Conservation (phyloP, 2,888 invertebrate genomes). For the Acholoe squamosa region DNA sequence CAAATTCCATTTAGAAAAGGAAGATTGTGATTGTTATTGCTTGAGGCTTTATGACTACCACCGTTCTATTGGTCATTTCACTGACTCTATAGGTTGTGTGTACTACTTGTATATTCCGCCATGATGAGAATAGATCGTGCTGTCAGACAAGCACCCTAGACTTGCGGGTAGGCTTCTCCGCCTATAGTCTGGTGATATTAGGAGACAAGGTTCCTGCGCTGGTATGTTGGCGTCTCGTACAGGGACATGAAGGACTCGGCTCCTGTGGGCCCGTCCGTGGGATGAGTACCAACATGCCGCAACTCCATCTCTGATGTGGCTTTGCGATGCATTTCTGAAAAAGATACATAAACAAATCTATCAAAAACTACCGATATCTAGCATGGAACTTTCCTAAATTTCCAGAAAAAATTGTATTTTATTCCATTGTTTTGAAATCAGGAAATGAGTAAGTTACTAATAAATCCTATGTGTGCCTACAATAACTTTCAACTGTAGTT, state of each 20-base stretch:
- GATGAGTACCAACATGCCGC: constrained; percentile 19
- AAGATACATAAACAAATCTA: neutral
- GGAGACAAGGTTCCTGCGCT: constrained; percentile 12
- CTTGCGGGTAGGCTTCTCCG: neutral
- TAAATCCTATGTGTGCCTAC: no score
- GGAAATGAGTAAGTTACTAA: no score
- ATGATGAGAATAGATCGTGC: neutral
- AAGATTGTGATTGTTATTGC: neutral
- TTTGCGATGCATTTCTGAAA: constrained; percentile 53
- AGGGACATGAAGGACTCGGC: constrained; percentile 41
- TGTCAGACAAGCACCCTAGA: neutral
- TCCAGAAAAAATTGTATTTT: no score
- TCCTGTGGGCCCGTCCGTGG: neutral
- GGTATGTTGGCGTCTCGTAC: constrained; percentile 48
- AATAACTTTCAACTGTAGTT: no score
- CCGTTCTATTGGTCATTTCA: neutral
- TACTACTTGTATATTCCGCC: neutral
- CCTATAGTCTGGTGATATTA: neutral
- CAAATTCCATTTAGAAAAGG: neutral
- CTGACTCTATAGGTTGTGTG: neutral
- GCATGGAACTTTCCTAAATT: no score
- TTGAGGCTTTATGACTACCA: no score
- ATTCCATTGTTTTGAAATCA: no score
- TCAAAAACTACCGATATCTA: no score
- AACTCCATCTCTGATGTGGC: constrained; percentile 42